Conservation (phyloP, 2,888 invertebrate species). For the Dolichopus griseipennis region DNA sequence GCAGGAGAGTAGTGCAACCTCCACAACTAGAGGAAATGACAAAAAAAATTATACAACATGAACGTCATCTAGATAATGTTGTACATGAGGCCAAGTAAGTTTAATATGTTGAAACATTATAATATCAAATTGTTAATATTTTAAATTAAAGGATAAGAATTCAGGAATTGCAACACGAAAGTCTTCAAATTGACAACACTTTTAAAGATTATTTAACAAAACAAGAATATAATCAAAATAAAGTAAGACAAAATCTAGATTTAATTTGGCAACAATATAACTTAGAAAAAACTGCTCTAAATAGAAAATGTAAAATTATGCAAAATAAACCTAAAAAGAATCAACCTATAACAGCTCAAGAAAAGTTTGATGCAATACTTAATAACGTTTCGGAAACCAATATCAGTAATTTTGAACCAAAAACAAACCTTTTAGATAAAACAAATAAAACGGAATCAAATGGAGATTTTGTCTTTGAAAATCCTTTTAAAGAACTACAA, state of each 20-base stretch:
- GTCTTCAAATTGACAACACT: constrained; percentile 35
- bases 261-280: constrained; percentile 25
- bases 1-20: too few species aligned
- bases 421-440: neutral
- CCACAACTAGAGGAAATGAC: too few species aligned
- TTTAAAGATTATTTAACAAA: constrained; percentile 34
- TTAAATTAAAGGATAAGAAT: constrained; percentile 31
- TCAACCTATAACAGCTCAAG: too few species aligned
- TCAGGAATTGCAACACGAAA: constrained; percentile 37
- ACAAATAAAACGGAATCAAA: neutral
- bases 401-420: neutral
- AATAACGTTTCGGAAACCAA: too few species aligned
- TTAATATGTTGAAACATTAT: neutral
- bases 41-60: too few species aligned
- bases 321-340: neutral
- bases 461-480: constrained; percentile 20
- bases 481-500: constrained; percentile 23
- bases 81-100: neutral
- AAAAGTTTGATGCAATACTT: too few species aligned
- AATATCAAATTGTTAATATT: too few species aligned
- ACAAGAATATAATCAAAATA: constrained; percentile 25
- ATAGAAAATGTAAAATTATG: constrained; percentile 17
- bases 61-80: neutral
- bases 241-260: constrained; percentile 20
- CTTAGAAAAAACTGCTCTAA: constrained; percentile 22